Base-by-base conservation (phyloP, 2,113 vertebrate species). In the Pholis gunnellus region DNA sequence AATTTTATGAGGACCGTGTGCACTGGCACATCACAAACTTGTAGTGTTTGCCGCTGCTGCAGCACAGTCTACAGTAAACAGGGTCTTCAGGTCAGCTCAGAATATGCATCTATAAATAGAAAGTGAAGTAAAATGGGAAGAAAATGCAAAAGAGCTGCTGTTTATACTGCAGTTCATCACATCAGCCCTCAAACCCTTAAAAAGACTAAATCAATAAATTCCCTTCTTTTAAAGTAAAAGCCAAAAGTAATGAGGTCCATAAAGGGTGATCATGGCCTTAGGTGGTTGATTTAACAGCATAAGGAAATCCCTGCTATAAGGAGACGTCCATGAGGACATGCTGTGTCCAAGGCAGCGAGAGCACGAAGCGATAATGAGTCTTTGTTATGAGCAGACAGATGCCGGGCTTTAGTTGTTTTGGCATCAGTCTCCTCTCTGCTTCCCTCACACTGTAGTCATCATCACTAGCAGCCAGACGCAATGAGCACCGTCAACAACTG, bases 361-460 rank as follows among this genome's bases (percentile, higher is more conserved):
- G 36, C 48, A 27, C 11, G 3, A 9, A 46, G 54, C 7, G 25
- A 82, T 86, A 84, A 86, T 63, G 63, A 81, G 72, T 76, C 81
- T 75, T 81, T 85, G 75, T 87, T 85, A 34, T 85, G 76, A 74
- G 75, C 77, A 75, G 38, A 72, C 82, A 83, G 85, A 89, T 86
- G 81, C 56, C 6, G 48, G n/a, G 56, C 70, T 82, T 83, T 81
- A 72, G 56, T 75, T 91, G 86, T 83, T 82, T 85, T 89, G 84
- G 77, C 79, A 81, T 84, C 77, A 70, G 46, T 11, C 63, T 82
- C 29, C 48, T 74, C 69, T 56, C 78, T 50, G 66, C 82, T 84
- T 86, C 74, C 46, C 64, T 85, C 82, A 73, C 63, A 20, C 78
- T 68, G 66, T 34, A 40, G 75, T 81, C 84, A 46, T 81, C 76